Evolutionary conservation across 2,113 vertebrate species (phyloP).

Genomic region (Cettia cetti): DNA sequence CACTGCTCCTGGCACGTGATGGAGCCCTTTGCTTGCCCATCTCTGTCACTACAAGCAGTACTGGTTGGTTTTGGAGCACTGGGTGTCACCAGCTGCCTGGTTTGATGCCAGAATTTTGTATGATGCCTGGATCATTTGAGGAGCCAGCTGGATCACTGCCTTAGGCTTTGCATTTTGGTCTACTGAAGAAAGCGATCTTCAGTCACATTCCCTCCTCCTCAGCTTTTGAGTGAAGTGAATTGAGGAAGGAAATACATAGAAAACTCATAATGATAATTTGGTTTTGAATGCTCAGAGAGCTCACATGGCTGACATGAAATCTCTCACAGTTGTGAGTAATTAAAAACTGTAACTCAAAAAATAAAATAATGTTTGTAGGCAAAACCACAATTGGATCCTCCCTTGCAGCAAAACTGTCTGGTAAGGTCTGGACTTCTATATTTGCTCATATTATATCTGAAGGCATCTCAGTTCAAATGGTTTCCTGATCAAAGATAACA

Average conservation of each 20-base stretch:
- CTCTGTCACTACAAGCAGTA: neutral
- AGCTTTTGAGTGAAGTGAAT: neutral
- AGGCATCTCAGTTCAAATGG: neutral
- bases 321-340: neutral
- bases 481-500: neutral
- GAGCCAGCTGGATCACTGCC: neutral
- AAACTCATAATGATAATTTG: neutral
- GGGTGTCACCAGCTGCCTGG: neutral
- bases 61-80: accelerated
- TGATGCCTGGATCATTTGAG: neutral
- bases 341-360: neutral
- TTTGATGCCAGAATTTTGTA: neutral
- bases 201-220: neutral
- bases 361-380: neutral
- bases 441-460: neutral
- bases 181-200: neutral
- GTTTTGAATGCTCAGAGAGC: neutral
- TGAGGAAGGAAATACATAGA: neutral
- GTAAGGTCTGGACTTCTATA: neutral
- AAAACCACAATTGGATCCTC: neutral
- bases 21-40: neutral
- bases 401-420: neutral
- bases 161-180: neutral
- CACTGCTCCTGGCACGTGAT: neutral
- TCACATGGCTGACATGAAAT: neutral